Evolutionary conservation across 1,140 invertebrate species (phyloP).

Genomic region (Trichonephila inaurata): DNA sequence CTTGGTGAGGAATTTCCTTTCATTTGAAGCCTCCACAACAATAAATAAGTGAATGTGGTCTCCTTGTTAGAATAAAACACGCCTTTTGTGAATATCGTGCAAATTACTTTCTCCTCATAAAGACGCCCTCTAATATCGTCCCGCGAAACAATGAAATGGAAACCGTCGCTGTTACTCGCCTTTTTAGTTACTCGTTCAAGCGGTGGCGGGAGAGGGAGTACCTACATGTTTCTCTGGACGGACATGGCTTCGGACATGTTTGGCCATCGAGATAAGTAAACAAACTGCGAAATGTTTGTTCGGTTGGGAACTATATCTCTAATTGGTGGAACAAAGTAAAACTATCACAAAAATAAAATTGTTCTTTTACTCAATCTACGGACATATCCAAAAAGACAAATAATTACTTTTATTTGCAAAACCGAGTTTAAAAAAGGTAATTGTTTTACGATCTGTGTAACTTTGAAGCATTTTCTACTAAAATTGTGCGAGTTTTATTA

Average conservation of each 20-base stretch:
- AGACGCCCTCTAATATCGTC: not conserved
- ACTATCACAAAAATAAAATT: too few relatives aligned
- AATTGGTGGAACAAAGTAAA: too few relatives aligned
- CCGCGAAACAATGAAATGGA: not conserved
- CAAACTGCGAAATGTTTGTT: too few relatives aligned
- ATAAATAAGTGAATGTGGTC: not conserved
- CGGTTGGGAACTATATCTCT: too few relatives aligned
- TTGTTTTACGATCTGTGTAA: too few relatives aligned
- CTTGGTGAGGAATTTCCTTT: not conserved
- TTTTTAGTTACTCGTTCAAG: not conserved
- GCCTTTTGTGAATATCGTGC: not conserved
- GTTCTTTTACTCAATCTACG: too few relatives aligned
- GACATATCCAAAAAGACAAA: too few relatives aligned
- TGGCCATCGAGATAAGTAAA: not conserved
- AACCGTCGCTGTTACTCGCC: not conserved
- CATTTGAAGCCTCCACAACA: not conserved
- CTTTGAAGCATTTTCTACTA: too few relatives aligned
- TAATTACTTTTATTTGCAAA: too few relatives aligned
- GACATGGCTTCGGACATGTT: not conserved
- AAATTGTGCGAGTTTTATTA: too few relatives aligned
- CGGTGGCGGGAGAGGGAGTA: not conserved
- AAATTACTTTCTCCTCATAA: slow-evolving; percentile 12
- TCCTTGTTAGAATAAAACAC: slow-evolving; percentile 15
- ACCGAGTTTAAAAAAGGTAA: too few relatives aligned
- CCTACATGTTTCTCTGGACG: not conserved